phyloP scores from a whole-genome alignment of 2,797 vertebrate species.

The Sebastiscus albofasciatus region DNA sequence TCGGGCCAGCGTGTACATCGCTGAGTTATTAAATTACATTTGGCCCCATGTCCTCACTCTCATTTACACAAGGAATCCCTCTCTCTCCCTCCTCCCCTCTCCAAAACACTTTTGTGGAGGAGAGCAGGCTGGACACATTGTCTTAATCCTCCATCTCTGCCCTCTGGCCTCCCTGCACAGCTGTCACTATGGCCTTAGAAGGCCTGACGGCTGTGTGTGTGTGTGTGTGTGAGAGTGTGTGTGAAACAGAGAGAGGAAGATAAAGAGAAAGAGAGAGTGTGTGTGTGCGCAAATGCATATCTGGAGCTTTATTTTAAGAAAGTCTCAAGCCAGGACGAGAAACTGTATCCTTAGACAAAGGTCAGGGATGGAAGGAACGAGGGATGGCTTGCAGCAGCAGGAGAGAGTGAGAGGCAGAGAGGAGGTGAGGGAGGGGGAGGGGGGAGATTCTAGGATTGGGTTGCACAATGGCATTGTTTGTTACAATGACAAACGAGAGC shows the following conservation, averaged over 20 bases:
- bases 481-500: conserved; percentile 71
- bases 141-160: conserved; percentile 72
- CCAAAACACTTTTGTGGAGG: conserved; percentile 70
- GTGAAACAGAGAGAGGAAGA: conserved; percentile 23
- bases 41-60: conserved; percentile 42
- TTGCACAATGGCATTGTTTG: conserved; percentile 81
- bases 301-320: conserved; percentile 76
- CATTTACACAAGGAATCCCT: conserved; percentile 61
- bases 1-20: conserved; percentile 4
- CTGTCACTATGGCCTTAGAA: conserved; percentile 83
- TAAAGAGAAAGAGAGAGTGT: conserved; percentile 39
- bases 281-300: conserved; percentile 35
- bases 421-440: neutral
- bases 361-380: conserved; percentile 77
- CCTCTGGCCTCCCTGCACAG: conserved; percentile 70
- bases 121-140: conserved; percentile 58
- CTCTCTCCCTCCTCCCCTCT: conserved; percentile 23
- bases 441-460: conserved; percentile 52
- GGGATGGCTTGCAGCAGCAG: conserved; percentile 61
- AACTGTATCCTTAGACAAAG: conserved; percentile 78
- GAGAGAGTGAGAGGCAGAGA: conserved; percentile 37
- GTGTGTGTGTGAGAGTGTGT: conserved; percentile 10
- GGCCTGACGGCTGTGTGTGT: conserved; percentile 49
- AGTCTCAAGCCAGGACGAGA: conserved; percentile 74
- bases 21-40: conserved; percentile 60